phyloP scores from a whole-genome alignment of 2,113 vertebrate species.

The Shinisaurus crocodilurus region DNA sequence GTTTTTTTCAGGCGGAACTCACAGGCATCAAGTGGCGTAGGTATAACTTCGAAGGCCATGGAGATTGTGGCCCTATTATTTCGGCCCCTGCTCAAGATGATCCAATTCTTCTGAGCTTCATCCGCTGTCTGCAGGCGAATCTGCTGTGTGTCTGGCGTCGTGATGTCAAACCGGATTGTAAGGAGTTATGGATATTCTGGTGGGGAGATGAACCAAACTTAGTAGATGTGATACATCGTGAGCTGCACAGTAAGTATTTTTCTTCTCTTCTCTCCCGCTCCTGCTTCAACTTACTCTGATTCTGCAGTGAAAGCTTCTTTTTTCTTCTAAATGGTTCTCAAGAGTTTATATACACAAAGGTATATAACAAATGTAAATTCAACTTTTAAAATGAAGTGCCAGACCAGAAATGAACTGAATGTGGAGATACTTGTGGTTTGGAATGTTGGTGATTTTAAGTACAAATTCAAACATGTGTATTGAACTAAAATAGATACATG shows the following conservation, averaged over 20 bases:
- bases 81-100: constrained; percentile 97
- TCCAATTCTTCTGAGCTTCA: constrained; percentile 96
- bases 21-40: constrained; percentile 99
- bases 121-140: constrained; percentile 96
- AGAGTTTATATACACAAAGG: not conserved
- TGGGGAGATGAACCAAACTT: constrained; percentile 97
- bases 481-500: constrained; percentile 7
- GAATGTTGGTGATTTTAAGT: not conserved
- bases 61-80: constrained; percentile 96
- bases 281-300: not conserved
- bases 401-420: not conserved
- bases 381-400: not conserved
- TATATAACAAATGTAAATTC: not conserved
- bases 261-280: not conserved
- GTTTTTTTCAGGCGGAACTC: constrained; percentile 87
- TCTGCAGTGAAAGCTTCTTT: not conserved
- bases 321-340: fast-evolving
- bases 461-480: not conserved
- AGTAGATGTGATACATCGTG: constrained; percentile 92
- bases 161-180: constrained; percentile 90
- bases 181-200: constrained; percentile 99
- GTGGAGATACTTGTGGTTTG: not conserved
- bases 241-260: constrained; percentile 90
- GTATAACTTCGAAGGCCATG: constrained; percentile 93
- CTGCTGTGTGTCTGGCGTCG: constrained; percentile 97